Conservation (phyloP, 2,888 invertebrate species). For the Drosophila emarginata region DNA sequence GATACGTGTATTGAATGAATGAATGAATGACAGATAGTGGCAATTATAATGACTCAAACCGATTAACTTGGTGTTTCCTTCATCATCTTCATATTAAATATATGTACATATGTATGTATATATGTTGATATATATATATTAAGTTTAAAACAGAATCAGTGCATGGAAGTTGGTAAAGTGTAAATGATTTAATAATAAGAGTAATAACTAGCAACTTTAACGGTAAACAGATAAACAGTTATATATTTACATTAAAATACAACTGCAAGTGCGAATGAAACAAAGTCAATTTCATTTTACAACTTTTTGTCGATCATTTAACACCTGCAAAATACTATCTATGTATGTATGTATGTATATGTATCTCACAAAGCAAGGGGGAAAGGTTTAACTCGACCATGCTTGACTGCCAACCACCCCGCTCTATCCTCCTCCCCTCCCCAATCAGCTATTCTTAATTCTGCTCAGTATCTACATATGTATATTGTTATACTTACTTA, state of each 20-base stretch:
- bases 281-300: background rate
- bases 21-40: constrained; percentile 13
- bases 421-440: no score
- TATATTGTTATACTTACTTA: background rate
- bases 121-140: background rate
- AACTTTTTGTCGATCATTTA: background rate
- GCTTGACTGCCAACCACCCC: background rate
- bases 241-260: constrained; percentile 28
- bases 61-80: background rate
- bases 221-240: constrained; percentile 26
- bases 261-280: background rate
- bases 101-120: background rate
- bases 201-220: constrained; percentile 2
- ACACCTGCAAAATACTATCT: background rate
- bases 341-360: no score
- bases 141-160: constrained; percentile 38
- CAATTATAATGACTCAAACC: constrained; percentile 6
- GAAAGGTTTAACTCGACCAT: no score
- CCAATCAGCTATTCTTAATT: background rate
- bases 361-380: no score
- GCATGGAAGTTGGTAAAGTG: constrained; percentile 51
- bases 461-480: background rate
- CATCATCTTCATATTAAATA: background rate
- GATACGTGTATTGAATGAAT: constrained; percentile 12
- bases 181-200: constrained; percentile 45